phyloP scores from a whole-genome alignment of 2,113 vertebrate species.

The Neolamprologus sp. region DNA sequence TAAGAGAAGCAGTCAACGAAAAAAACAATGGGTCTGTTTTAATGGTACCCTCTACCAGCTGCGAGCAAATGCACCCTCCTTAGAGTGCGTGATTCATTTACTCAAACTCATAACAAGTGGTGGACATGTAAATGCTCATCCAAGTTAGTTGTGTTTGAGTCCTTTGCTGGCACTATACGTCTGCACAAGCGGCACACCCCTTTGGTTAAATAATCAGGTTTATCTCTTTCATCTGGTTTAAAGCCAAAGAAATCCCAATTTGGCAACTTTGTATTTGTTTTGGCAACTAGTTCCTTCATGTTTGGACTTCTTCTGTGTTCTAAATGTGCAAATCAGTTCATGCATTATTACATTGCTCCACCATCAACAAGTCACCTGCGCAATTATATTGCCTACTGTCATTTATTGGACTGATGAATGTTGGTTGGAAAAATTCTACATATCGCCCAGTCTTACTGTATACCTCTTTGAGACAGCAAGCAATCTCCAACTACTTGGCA shows the following conservation, averaged over 20 bases:
- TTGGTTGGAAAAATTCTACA: not conserved
- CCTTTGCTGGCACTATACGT: not conserved
- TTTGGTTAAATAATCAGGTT: not conserved
- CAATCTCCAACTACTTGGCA: not conserved
- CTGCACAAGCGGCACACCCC: not conserved
- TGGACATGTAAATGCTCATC: not conserved
- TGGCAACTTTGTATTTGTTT: not conserved
- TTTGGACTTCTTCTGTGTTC: not conserved
- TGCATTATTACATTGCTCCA: not conserved
- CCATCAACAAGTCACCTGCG: not conserved
- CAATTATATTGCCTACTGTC: not conserved
- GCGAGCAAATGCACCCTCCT: not conserved
- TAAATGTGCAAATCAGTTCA: not conserved
- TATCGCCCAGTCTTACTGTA: not conserved
- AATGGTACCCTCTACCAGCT: not conserved
- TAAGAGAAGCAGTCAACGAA: not conserved
- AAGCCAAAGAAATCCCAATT: not conserved
- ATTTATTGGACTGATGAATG: not conserved
- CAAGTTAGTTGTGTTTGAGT: not conserved
- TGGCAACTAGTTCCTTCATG: not conserved
- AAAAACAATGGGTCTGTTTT: not conserved
- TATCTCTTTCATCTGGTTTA: not conserved
- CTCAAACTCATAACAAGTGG: not conserved
- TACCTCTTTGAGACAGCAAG: not conserved
- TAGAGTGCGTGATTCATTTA: not conserved